phyloP scores from a whole-genome alignment of 2,113 vertebrate genomes.

The Theropithecus gelada region DNA sequence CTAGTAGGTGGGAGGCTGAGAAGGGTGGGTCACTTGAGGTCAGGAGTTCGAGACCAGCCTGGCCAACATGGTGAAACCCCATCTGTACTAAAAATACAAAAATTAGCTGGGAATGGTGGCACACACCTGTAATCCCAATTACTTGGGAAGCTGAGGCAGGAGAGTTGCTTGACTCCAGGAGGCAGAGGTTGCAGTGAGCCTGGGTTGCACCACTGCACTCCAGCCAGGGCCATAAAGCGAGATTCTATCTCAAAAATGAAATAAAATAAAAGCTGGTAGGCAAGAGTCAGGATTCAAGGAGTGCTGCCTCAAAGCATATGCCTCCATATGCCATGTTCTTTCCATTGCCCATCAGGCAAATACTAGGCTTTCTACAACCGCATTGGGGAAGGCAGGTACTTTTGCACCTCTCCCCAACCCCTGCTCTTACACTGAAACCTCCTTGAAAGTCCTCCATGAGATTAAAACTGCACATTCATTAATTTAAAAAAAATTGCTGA shows the following conservation, averaged over 20 bases:
- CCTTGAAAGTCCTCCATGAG: no score
- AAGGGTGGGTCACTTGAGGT: no score
- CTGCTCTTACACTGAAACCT: no score
- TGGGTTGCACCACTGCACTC: no score
- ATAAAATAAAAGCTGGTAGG: neutral
- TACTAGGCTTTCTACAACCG: no score
- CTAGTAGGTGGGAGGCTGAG: neutral
- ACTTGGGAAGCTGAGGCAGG: neutral
- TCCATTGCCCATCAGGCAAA: neutral
- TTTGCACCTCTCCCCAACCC: no score
- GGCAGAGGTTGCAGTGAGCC: neutral
- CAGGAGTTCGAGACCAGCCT: no score
- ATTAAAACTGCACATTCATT: no score
- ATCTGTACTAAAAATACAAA: no score
- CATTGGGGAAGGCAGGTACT: no score
- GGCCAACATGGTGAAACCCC: no score
- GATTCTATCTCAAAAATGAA: neutral
- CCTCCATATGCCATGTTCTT: neutral
- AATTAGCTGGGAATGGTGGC: neutral
- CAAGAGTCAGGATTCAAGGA: neutral
- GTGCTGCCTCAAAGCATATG: neutral
- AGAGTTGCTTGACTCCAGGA: neutral
- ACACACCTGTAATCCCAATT: neutral
- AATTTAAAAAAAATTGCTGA: no score
- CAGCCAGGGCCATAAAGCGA: neutral